These are phyloP conservation scores for Ispidina picta DNA, from an alignment of 2,797 vertebrate species.

Conservation along the genomic window DNA sequence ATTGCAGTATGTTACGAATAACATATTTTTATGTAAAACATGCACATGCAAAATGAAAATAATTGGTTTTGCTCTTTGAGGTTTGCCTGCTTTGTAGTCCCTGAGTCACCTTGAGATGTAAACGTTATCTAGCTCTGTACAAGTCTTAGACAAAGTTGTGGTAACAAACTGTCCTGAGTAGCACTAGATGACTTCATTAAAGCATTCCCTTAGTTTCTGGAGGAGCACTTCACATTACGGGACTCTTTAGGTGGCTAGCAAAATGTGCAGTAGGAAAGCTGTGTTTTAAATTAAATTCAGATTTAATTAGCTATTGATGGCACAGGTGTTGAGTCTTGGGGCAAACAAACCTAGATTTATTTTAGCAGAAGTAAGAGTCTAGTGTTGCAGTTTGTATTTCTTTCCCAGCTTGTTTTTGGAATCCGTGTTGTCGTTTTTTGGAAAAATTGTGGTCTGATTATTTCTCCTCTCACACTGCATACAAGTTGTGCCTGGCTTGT, in stretches of 20 bases:
- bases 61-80: background rate
- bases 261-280: background rate
- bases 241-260: background rate
- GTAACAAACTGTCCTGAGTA: background rate
- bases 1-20: background rate
- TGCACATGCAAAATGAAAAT: background rate
- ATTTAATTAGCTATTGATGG: background rate
- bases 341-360: background rate
- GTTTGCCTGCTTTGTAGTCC: background rate
- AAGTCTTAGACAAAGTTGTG: background rate
- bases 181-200: background rate
- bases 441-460: background rate
- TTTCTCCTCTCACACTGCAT: background rate
- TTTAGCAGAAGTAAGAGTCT: background rate
- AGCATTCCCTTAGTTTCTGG: background rate
- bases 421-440: background rate
- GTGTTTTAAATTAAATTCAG: background rate
- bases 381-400: background rate
- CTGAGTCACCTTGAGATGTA: background rate
- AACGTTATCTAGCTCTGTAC: background rate
- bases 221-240: background rate
- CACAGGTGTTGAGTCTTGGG: background rate
- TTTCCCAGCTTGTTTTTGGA: background rate
- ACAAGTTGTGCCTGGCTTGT: background rate
- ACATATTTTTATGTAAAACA: background rate